Evolutionary conservation across 2,888 invertebrate genomes (phyloP), one percentile per base, ranked within the genome.

Genomic region (Xestia rhomboidea): DNA sequence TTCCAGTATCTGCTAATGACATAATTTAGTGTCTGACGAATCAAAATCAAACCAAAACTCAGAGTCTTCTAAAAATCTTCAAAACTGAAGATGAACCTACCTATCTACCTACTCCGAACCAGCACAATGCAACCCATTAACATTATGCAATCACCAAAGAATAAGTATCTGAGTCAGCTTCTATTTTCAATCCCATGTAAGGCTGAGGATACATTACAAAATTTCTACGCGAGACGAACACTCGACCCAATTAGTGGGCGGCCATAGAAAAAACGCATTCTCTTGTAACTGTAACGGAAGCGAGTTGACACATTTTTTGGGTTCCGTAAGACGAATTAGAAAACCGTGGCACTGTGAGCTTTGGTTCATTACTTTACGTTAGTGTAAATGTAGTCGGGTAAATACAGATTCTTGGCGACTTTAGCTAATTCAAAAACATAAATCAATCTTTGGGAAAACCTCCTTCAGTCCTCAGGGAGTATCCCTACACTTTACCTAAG

Each of bases 251-350:
- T 90, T 90, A 88, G 88, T 89, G 77, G 83, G 81, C 83, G 78
- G 75, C 64, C 74, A 73, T 71, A 89, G 83, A 89, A 89, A 91
- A 92, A 91, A 87, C 87, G 78, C 87, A 91, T 89, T 89, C 89
- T 85, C 84, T 88, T 87, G 76, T 91, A 92, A 90, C 90, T 92
- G 90, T 92, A 92, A 92, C 91, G 91, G 91, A 93, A 93, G 91
- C 87, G 72, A 86, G 84, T 86, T 88, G 87, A 90, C 89, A 88
- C 89, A 90, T 88, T 89, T 90, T 86, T 89, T 76, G 87, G 62
- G 89, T 87, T 90, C 91, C 83, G 81, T 73, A 73, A 34, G 51
- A 8, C 8, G 21, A 54, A 69, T 76, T 21, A 72, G 69, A 80
- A 87, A 83, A 73, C 76, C 7, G 3, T 70, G 27, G 18, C 1